phyloP scores from a whole-genome alignment of 1,140 invertebrate genomes.

The Coenobita brevimanus region DNA sequence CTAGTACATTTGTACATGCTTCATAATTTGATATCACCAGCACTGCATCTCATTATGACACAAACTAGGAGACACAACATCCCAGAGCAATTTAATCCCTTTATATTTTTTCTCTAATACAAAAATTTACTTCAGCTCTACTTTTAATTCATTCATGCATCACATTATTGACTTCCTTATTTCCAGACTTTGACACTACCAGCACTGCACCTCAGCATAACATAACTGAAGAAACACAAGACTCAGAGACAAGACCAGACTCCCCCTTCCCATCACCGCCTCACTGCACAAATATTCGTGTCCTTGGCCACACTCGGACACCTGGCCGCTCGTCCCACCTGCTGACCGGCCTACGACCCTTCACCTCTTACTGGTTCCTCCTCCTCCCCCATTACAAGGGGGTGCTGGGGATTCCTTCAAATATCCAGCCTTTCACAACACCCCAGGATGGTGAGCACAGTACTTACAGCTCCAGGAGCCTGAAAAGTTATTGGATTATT shows the following conservation, averaged over 20 bases:
- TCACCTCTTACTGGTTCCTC: conserved; percentile 56
- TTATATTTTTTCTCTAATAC: no score
- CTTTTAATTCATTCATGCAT: no score
- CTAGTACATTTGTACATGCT: no score
- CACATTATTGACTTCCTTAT: no score
- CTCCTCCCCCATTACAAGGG: conserved; percentile 55
- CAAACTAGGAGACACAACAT: no score
- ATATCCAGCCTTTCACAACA: conserved; percentile 18
- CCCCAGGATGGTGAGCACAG: conserved; percentile 15
- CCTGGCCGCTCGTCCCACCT: conserved; percentile 9
- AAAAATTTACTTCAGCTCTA: no score
- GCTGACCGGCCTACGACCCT: conserved; percentile 28
- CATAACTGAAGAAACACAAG: not conserved
- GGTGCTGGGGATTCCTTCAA: conserved; percentile 5
- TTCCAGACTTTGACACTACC: not conserved
- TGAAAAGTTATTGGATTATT: no score
- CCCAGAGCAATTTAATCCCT: no score
- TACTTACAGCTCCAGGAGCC: no score
- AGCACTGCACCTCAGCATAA: no score
- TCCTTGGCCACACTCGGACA: conserved; percentile 37
- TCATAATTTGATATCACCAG: no score
- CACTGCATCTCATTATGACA: no score
- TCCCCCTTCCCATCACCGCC: not conserved
- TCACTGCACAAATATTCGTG: not conserved
- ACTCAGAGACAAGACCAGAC: not conserved